A percentile compares a stretch with the other conserved stretches of the same genome.
Conservation (phyloP, 1,140 invertebrate species). For the Nymphalis io region DNA sequence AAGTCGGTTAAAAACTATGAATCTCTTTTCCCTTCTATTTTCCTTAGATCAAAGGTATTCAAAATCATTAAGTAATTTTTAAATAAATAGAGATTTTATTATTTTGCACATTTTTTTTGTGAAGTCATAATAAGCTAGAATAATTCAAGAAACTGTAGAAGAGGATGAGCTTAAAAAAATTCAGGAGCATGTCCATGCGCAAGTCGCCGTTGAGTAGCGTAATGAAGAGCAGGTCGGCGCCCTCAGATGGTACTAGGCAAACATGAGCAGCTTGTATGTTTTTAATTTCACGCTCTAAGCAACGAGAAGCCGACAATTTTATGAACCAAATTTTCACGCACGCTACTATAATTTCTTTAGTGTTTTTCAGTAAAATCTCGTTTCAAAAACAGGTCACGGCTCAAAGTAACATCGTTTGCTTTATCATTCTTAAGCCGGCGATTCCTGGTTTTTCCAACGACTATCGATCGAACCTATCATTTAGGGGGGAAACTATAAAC, state of each 20-base stretch:
- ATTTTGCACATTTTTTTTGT: too few relatives aligned
- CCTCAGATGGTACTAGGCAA: slow-evolving; percentile 19
- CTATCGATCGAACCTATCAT: slow-evolving; percentile 58
- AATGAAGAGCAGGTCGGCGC: slow-evolving; percentile 30
- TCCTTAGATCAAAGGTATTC: too few relatives aligned
- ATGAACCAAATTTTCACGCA: neutral
- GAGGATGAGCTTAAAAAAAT: slow-evolving; percentile 32
- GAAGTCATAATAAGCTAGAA: slow-evolving; percentile 9
- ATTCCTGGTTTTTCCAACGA: slow-evolving; percentile 61
- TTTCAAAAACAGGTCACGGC: neutral
- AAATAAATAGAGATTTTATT: too few relatives aligned
- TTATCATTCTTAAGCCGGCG: slow-evolving; percentile 37
- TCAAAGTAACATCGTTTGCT: slow-evolving; percentile 3
- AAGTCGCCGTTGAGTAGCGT: slow-evolving; percentile 24
- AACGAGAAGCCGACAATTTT: neutral
- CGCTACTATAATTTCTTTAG: neutral
- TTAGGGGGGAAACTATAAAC: slow-evolving; percentile 60
- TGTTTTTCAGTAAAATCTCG: too few relatives aligned
- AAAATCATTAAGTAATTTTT: too few relatives aligned
- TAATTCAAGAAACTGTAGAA: slow-evolving; percentile 16
- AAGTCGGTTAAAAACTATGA: too few relatives aligned
- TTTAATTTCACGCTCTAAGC: neutral
- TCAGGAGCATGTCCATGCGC: slow-evolving; percentile 36
- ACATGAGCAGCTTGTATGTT: slow-evolving; percentile 10
- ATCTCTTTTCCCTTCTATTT: too few relatives aligned